A percentile compares a stretch with the other conserved stretches of the same genome.
Evolutionary conservation across 2,888 invertebrate genomes (phyloP).

Genomic region (Parnassius glacialis): DNA sequence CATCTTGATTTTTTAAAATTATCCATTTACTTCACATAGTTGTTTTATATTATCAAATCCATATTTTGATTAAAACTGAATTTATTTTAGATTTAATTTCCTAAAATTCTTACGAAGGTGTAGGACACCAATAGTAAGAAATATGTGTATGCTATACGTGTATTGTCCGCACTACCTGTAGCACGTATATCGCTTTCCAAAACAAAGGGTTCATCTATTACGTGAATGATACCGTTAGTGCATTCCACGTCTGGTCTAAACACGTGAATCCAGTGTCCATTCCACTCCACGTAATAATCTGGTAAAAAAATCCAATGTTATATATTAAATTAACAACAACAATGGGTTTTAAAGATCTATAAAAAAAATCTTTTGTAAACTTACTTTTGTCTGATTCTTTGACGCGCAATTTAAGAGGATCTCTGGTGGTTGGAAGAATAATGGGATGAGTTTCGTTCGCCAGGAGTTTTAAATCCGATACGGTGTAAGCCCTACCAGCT

Average conservation of each 20-base stretch:
- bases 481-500: conserved; percentile 88
- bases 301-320: conserved; percentile 36
- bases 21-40: no score
- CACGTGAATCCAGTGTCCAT: conserved; percentile 90
- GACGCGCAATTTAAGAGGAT: conserved; percentile 86
- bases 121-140: conserved; percentile 50
- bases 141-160: conserved; percentile 42
- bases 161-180: conserved; percentile 70
- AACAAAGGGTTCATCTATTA: conserved; percentile 93
- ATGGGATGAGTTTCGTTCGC: conserved; percentile 85
- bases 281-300: conserved; percentile 94
- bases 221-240: conserved; percentile 97
- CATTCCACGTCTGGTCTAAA: conserved; percentile 96
- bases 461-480: conserved; percentile 87
- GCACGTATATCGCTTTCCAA: conserved; percentile 91
- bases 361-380: conserved; percentile 27
- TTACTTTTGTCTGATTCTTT: conserved; percentile 87
- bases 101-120: conserved; percentile 54
- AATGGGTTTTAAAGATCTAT: neutral
- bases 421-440: conserved; percentile 86
- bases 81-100: conserved; percentile 45
- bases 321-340: neutral
- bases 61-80: no score
- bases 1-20: no score
- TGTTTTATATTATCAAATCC: no score